Evolutionary conservation across 1,140 invertebrate genomes (phyloP).

Genomic region (Epicauta chinensis): DNA sequence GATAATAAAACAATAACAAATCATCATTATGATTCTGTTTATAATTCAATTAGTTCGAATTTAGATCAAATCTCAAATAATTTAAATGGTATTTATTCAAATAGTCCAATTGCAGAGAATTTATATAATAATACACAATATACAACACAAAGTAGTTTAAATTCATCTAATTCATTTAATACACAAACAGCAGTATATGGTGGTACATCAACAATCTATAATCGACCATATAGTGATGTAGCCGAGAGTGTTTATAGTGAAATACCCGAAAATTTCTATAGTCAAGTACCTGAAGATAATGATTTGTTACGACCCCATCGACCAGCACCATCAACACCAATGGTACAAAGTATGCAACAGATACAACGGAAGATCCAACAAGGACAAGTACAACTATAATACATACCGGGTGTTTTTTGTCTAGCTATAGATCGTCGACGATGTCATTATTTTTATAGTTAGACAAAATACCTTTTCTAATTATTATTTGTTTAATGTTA

Average conservation of each 20-base stretch:
- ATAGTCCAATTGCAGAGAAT: constrained; percentile 25
- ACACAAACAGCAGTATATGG: constrained; percentile 6
- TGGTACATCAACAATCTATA: not conserved
- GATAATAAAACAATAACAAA: constrained; percentile 3
- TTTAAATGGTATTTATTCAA: constrained; percentile 4
- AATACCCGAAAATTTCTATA: constrained; percentile 40
- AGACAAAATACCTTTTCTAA: not conserved
- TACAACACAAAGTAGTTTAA: constrained; percentile 16
- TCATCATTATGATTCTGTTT: constrained; percentile 18
- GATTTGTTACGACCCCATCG: constrained; percentile 36
- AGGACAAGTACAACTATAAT: constrained; percentile 38
- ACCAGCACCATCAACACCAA: constrained; percentile 39
- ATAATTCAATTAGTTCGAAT: not conserved
- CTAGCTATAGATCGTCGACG: too few relatives aligned
- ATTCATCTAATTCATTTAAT: constrained; percentile 9
- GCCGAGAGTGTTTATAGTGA: constrained; percentile 34
- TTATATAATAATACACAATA: constrained; percentile 35
- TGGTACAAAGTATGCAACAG: constrained; percentile 40
- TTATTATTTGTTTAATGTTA: not conserved
- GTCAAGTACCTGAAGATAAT: constrained; percentile 34
- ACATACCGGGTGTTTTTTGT: too few relatives aligned
- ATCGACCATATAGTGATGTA: constrained; percentile 37
- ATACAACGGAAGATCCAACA: constrained; percentile 40
- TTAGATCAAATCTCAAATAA: constrained; percentile 2
- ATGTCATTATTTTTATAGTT: too few relatives aligned